These are phyloP conservation scores for Camponotus pennsylvanicus DNA, from an alignment of 1,140 invertebrate genomes.

Conservation along the genomic window DNA sequence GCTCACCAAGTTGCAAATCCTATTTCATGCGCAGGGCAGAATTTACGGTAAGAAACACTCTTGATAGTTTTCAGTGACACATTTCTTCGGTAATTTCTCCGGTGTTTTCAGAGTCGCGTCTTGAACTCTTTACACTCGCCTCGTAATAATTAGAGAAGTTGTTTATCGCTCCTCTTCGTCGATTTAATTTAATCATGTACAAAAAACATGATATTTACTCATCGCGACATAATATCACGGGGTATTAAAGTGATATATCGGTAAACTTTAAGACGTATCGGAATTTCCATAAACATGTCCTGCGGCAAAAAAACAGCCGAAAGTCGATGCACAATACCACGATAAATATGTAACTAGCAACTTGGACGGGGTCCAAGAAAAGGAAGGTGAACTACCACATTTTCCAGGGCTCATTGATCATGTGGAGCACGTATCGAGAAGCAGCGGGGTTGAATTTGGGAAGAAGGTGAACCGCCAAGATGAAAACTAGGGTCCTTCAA, in stretches of 20 bases:
- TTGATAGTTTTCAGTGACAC: slow-evolving; percentile 15
- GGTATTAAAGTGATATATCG: slow-evolving; percentile 54
- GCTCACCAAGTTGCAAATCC: slow-evolving; percentile 39
- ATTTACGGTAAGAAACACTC: slow-evolving; percentile 49
- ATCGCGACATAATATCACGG: slow-evolving; percentile 29
- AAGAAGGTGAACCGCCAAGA: slow-evolving; percentile 35
- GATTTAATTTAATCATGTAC: slow-evolving; percentile 4
- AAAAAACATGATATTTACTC: slow-evolving; percentile 3
- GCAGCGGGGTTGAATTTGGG: slow-evolving; percentile 43
- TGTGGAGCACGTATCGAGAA: slow-evolving; percentile 61
- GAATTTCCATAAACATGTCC: slow-evolving; percentile 50
- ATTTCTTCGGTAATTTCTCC: not conserved
- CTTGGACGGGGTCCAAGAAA: slow-evolving; percentile 57
- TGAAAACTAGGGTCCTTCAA: slow-evolving; percentile 58
- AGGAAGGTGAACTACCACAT: slow-evolving; percentile 56
- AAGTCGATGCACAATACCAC: slow-evolving; percentile 43
- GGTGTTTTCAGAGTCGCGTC: not conserved
- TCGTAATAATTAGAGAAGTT: slow-evolving; percentile 9
- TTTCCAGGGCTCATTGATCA: slow-evolving; percentile 68
- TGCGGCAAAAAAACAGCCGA: slow-evolving; percentile 14
- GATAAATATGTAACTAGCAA: slow-evolving; percentile 70
- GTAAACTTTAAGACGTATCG: slow-evolving; percentile 45
- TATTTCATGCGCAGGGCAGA: not conserved
- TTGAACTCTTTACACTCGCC: not conserved
- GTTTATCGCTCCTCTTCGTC: not conserved